Base-by-base conservation (phyloP, 2,888 invertebrate genomes). In the Ctenicera cuprea region DNA sequence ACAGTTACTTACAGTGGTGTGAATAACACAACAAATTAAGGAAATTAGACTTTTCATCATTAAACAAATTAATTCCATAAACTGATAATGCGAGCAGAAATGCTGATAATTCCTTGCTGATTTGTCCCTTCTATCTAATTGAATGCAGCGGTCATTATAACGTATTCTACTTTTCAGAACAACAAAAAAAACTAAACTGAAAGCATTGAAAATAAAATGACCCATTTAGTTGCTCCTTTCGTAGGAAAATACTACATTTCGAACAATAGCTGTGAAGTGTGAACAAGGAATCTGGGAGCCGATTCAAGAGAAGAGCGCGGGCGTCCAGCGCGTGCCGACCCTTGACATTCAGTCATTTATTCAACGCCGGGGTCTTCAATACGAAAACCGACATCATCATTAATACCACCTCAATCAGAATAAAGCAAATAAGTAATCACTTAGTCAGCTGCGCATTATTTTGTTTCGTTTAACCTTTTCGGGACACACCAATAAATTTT, bases 261-360 rank as follows among this genome's bases (percentile, higher is more conserved):
- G 41, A 59, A 38, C 59, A 59, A 59, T 38, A 20, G 59, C 59
- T 54, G 11, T 20, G 59, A 54, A 71, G 65, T 72, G 69, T 54
- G 73, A 70, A 74, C 71, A 70, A 74, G 75, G 77, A 76, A 77
- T 75, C 74, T 74, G 71, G 77, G 74, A 79, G 77, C 76, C 65
- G 76, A 77, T 76, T 63, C 74, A 73, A 77, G 74, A 69, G 73
- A 65, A 38, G 69, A 77, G 72, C 78, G 76, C 71, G 80, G 81
- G 80, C 78, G 78, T 77, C 78, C 75, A 77, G 78, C 83, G 82
- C 84, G 83, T 83, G 83, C 82, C 82, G 82, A 82, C 84, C 84
- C 83, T 82, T 83, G 84, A 84, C 84, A 83, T 82, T 79, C 79
- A 81, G 80, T 82, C 84, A 84, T 84, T 84, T 84, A 84, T 84